Conservation (phyloP, 2,888 invertebrate genomes). For the Acanthococcus lagerstroemiae region DNA sequence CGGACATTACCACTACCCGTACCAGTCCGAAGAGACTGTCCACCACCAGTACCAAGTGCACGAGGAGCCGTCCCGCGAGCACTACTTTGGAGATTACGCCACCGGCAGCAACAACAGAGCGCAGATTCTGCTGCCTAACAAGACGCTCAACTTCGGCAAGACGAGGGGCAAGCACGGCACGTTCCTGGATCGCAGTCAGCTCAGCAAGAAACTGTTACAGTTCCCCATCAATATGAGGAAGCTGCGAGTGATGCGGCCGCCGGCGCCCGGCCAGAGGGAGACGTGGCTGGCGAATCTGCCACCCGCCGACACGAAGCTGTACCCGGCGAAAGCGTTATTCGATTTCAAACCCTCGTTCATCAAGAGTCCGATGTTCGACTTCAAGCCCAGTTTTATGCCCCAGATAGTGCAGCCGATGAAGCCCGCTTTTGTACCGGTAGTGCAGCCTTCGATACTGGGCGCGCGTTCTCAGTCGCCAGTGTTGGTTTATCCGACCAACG, state of each 20-base stretch:
- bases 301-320: background rate
- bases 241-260: conserved; percentile 32
- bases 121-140: conserved; percentile 6
- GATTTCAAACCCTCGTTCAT: conserved; percentile 5
- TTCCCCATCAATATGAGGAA: conserved; percentile 10
- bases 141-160: background rate
- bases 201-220: conserved; percentile 4
- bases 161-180: background rate
- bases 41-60: conserved; percentile 26
- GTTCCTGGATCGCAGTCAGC: conserved; percentile 7
- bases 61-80: conserved; percentile 18
- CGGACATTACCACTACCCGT: background rate
- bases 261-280: conserved; percentile 31
- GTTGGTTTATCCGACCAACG: conserved; percentile 8
- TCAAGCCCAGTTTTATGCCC: background rate
- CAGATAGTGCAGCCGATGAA: background rate
- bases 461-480: conserved; percentile 7
- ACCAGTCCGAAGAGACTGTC: background rate
- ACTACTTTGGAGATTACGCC: conserved; percentile 22
- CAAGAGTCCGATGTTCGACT: conserved; percentile 16
- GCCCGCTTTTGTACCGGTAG: conserved; percentile 3
- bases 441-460: conserved; percentile 2
- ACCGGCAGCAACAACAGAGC: conserved; percentile 23
- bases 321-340: background rate
- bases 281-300: conserved; percentile 28